phyloP scores from a whole-genome alignment of 2,113 vertebrate genomes.

The Gasterosteus nipponicus region DNA sequence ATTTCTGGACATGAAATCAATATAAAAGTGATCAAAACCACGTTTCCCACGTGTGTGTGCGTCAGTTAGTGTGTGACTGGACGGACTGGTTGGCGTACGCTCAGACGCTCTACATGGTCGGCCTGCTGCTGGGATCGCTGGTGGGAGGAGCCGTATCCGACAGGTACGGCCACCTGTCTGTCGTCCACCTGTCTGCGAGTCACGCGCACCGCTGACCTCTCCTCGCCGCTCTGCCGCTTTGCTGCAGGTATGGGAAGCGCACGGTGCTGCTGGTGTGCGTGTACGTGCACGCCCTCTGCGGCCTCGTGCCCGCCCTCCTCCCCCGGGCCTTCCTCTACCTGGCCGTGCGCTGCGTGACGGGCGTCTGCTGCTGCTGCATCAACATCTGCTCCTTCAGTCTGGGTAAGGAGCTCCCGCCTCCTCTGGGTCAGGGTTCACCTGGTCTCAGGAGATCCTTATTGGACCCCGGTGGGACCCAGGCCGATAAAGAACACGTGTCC shows the following conservation, averaged over 20 bases:
- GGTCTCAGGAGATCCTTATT: background rate
- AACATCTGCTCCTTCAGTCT: conserved; percentile 77
- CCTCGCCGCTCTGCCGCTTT: background rate
- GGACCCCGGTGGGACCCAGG: background rate
- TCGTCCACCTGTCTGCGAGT: too few species aligned
- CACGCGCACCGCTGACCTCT: too few species aligned
- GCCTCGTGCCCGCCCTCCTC: conserved; percentile 64
- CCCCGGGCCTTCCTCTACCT: conserved; percentile 70
- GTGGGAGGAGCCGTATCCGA: conserved; percentile 76
- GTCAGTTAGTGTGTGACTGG: conserved; percentile 69
- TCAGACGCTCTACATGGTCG: conserved; percentile 72
- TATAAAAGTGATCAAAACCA: too few species aligned
- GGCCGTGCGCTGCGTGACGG: conserved; percentile 70
- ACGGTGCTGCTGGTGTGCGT: conserved; percentile 68
- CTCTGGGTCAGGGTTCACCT: background rate
- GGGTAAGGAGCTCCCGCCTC: conserved; percentile 52
- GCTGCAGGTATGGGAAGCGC: conserved; percentile 75
- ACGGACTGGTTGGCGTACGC: conserved; percentile 60
- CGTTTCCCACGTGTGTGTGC: background rate
- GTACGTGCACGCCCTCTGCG: conserved; percentile 54
- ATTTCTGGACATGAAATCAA: too few species aligned
- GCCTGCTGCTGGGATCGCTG: conserved; percentile 77
- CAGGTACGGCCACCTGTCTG: conserved; percentile 45
- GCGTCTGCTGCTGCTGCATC: conserved; percentile 73
- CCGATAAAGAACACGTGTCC: conserved; percentile 1